phyloP scores from a whole-genome alignment of 2,888 invertebrate species.

The Alloscopus bannaensis region DNA sequence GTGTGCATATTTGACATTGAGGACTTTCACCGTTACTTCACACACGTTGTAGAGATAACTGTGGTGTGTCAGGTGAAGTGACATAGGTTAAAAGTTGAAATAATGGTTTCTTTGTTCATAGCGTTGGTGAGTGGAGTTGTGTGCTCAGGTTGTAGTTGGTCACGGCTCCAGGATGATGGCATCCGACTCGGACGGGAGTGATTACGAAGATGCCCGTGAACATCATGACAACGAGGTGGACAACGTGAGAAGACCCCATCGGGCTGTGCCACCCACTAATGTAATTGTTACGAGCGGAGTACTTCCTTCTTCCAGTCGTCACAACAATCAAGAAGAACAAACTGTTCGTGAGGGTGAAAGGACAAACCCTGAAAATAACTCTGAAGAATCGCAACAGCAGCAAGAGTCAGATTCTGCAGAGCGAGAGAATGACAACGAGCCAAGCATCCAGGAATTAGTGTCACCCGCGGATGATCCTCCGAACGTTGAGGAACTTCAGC shows the following conservation, averaged over 20 bases:
- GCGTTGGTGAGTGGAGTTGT: slow-evolving; percentile 16
- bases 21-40: not conserved
- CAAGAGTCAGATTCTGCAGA: not conserved
- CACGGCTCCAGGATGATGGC: slow-evolving; percentile 48
- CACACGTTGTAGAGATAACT: not conserved
- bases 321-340: not conserved
- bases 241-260: not conserved
- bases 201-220: slow-evolving; percentile 51
- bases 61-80: not conserved
- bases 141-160: not conserved
- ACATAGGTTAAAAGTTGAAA: not conserved
- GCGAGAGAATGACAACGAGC: not conserved
- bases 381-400: not conserved
- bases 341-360: not conserved
- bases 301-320: slow-evolving; percentile 2
- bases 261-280: not conserved
- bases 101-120: not conserved
- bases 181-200: slow-evolving; percentile 59
- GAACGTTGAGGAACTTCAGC: not conserved
- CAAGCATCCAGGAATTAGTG: not conserved
- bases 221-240: slow-evolving; percentile 54
- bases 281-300: not conserved
- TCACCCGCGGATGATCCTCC: no score
- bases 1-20: not conserved
- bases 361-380: not conserved